phyloP scores from a whole-genome alignment of 2,113 vertebrate genomes.

The Microcebus lehilahytsara region DNA sequence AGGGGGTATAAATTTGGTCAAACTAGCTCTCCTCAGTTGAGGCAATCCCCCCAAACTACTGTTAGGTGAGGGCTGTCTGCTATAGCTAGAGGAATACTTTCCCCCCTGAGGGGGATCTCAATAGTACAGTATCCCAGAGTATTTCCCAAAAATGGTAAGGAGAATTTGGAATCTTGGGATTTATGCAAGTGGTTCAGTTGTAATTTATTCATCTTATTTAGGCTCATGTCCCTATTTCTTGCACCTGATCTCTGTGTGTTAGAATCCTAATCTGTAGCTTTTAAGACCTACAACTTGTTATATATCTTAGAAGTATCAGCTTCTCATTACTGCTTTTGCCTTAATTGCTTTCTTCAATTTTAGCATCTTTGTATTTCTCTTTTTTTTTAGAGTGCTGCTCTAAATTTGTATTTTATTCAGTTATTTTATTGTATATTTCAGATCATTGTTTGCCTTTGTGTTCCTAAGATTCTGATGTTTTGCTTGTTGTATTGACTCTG shows the following conservation, averaged over 20 bases:
- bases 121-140: neutral
- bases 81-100: neutral
- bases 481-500: accelerated
- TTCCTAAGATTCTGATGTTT: neutral
- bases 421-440: neutral
- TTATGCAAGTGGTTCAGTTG: neutral
- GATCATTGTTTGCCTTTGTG: neutral
- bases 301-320: neutral
- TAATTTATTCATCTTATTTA: neutral
- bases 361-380: neutral
- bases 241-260: neutral
- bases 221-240: neutral
- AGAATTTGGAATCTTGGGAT: neutral
- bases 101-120: neutral
- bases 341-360: neutral
- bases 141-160: neutral
- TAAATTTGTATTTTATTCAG: neutral
- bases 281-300: neutral
- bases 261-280: neutral
- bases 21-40: neutral
- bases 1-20: neutral
- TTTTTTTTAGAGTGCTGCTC: conserved; percentile 7
- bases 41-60: neutral
- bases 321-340: neutral
- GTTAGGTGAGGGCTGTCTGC: neutral